phyloP scores from a whole-genome alignment of 2,888 invertebrate genomes.

The Odontocerum albicorne region DNA sequence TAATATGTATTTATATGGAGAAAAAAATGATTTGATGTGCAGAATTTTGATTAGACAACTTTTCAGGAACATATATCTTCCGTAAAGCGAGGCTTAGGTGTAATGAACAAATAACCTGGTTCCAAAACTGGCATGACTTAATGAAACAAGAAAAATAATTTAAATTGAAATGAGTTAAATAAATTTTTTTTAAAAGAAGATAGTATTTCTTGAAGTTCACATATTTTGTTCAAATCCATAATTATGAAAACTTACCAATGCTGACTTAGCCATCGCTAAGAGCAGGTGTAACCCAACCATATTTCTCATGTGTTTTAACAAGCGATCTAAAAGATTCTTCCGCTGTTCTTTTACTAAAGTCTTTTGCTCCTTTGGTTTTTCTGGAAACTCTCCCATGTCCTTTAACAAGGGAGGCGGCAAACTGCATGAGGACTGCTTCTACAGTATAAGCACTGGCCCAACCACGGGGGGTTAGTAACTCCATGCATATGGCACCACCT shows the following conservation, averaged over 20 bases:
- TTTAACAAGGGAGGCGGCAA: conserved; percentile 85
- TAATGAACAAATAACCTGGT: too few relatives aligned
- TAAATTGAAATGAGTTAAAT: too few relatives aligned
- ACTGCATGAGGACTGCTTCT: conserved; percentile 87
- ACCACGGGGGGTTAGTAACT: conserved; percentile 80
- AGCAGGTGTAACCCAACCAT: conserved; percentile 89
- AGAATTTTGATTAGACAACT: too few relatives aligned
- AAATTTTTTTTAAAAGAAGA: neutral
- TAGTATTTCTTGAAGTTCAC: neutral
- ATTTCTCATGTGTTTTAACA: conserved; percentile 88
- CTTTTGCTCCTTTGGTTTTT: conserved; percentile 75
- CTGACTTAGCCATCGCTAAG: conserved; percentile 75
- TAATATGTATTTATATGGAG: too few relatives aligned
- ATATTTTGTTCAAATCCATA: neutral
- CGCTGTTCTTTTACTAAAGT: conserved; percentile 77
- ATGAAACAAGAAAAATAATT: too few relatives aligned
- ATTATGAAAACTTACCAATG: conserved; percentile 3
- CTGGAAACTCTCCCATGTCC: conserved; percentile 83
- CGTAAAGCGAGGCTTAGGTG: too few relatives aligned
- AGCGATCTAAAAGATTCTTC: conserved; percentile 86
- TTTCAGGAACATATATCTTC: too few relatives aligned
- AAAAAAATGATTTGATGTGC: too few relatives aligned
- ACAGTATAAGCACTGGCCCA: conserved; percentile 89
- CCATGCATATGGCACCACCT: conserved; percentile 88
- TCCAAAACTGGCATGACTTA: too few relatives aligned